Percentiles rank a stretch among this genome's conserved stretches.
These are phyloP conservation scores for Sebastes hubbsi DNA, from an alignment of 2,797 vertebrate genomes.

Conservation along the genomic window DNA sequence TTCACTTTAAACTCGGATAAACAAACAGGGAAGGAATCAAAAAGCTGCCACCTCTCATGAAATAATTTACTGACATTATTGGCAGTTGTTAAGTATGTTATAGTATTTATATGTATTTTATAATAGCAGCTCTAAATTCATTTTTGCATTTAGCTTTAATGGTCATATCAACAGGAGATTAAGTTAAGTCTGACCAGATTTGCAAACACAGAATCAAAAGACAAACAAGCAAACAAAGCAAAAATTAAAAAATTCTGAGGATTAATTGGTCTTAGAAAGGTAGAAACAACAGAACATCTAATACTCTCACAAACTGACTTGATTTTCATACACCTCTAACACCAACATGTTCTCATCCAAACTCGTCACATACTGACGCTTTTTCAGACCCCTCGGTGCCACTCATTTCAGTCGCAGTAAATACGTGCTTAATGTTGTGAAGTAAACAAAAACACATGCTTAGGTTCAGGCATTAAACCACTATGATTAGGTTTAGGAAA, in stretches of 20 bases:
- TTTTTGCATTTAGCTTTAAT: background rate
- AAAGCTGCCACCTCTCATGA: background rate
- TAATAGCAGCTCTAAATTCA: background rate
- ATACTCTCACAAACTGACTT: background rate
- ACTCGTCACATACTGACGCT: too few species aligned
- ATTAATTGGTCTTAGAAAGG: background rate
- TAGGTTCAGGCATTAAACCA: too few species aligned
- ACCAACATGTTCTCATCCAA: too few species aligned
- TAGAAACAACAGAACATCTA: background rate
- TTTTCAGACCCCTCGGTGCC: too few species aligned
- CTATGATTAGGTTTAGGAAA: too few species aligned
- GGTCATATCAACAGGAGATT: background rate
- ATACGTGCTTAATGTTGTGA: too few species aligned
- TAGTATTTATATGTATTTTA: background rate
- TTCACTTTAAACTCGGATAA: conserved; percentile 1
- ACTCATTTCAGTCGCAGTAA: too few species aligned
- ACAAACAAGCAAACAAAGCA: too few species aligned
- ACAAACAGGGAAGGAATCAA: background rate
- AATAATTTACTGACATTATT: background rate
- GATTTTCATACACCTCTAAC: background rate
- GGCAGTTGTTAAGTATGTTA: background rate
- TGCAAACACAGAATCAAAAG: background rate
- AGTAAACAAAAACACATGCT: too few species aligned
- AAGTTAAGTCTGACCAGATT: too few species aligned
- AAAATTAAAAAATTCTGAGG: background rate